phyloP scores from a whole-genome alignment of 2,797 vertebrate genomes.

The Sebastes minor region DNA sequence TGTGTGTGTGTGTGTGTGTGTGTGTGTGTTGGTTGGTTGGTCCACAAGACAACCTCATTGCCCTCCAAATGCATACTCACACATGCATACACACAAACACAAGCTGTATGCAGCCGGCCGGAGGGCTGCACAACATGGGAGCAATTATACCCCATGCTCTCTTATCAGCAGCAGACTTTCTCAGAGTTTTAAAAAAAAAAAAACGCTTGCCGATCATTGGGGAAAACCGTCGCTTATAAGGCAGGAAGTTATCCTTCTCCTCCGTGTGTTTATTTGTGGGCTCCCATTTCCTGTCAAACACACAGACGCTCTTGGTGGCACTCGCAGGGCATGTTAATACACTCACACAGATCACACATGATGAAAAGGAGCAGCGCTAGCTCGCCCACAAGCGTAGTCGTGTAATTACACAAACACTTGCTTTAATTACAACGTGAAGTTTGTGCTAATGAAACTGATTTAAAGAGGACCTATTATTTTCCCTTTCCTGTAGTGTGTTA shows the following conservation, averaged over 20 bases:
- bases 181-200: slow-evolving; percentile 18
- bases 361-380: slow-evolving; percentile 11
- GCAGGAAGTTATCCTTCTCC: slow-evolving; percentile 69
- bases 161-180: slow-evolving; percentile 60
- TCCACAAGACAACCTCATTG: slow-evolving; percentile 23
- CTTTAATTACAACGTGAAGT: slow-evolving; percentile 25
- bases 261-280: slow-evolving; percentile 67
- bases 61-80: slow-evolving; percentile 34
- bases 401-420: slow-evolving; percentile 38
- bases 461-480: neutral
- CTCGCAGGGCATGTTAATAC: slow-evolving; percentile 26
- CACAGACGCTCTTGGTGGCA: slow-evolving; percentile 29
- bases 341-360: slow-evolving; percentile 32
- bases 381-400: neutral
- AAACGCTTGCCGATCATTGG: slow-evolving; percentile 13
- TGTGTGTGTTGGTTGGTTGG: slow-evolving; percentile 13
- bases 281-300: slow-evolving; percentile 71
- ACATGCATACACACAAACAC: slow-evolving; percentile 31
- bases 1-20: neutral
- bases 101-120: slow-evolving; percentile 10
- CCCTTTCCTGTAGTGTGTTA: too few species aligned
- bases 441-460: slow-evolving; percentile 25
- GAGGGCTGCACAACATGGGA: slow-evolving; percentile 61
- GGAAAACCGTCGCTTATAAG: slow-evolving; percentile 20
- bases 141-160: slow-evolving; percentile 59